Evolutionary conservation across 2,888 invertebrate genomes (phyloP).

Genomic region (Cremastinae sp.): DNA sequence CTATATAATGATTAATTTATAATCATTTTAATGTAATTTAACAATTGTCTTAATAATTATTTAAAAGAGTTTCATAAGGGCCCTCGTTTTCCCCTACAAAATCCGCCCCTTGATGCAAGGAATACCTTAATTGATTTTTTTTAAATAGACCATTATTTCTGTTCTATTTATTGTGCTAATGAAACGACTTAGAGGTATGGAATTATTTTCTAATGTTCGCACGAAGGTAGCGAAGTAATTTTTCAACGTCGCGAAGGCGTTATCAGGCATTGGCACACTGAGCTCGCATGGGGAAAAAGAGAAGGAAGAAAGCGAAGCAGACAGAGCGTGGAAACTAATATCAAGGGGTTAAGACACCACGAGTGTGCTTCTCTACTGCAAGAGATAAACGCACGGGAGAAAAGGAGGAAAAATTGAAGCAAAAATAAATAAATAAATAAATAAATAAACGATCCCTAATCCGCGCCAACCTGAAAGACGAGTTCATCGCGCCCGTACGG

Average conservation of each 20-base stretch:
- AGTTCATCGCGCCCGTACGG: constrained; percentile 56
- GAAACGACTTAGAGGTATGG: neutral
- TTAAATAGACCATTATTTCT: no score
- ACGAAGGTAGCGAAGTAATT: constrained; percentile 10
- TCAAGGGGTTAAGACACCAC: constrained; percentile 60
- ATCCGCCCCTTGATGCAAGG: no score
- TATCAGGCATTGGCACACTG: constrained; percentile 37
- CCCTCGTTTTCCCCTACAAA: no score
- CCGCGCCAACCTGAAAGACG: constrained; percentile 65
- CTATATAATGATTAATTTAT: no score
- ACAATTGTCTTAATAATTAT: no score
- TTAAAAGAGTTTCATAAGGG: no score
- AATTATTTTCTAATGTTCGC: neutral
- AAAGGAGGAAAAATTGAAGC: constrained; percentile 17
- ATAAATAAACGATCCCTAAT: constrained; percentile 57
- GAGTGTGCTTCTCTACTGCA: constrained; percentile 40
- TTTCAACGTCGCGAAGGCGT: constrained; percentile 22
- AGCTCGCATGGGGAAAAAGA: constrained; percentile 42
- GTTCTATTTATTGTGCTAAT: constrained; percentile 1
- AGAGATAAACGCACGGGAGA: constrained; percentile 34
- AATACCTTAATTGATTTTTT: no score
- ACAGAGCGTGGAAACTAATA: constrained; percentile 56
- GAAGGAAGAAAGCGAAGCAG: constrained; percentile 39
- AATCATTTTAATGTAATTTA: no score
- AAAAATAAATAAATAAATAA: neutral